Base-by-base conservation (phyloP, 1,140 invertebrate species). In the Drosophila erecta region DNA sequence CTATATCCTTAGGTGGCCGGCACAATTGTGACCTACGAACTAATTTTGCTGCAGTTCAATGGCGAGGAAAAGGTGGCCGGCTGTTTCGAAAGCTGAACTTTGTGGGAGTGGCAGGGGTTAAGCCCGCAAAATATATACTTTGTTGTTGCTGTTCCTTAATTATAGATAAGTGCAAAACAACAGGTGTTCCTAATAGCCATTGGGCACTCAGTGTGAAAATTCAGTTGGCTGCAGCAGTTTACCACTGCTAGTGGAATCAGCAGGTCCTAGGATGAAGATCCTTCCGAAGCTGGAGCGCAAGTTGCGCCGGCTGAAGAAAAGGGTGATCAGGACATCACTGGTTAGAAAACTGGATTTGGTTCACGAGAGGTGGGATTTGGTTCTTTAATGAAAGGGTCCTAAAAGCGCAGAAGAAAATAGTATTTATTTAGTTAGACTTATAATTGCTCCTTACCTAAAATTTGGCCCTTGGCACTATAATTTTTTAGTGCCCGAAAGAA, bases 11-110 rank as follows among this genome's bases (percentile, higher is more conserved):
- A 96, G 95, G 94, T 95, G 15, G 95, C 95, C 43, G 95, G 95
- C 44, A 95, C 95, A 4, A 95, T 96, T 49, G 94, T 95, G 0
- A 95, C 95, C 6, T 96, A 96, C 73, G 95, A 95, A 84, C 90
- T 96, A 3, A 95, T 96, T 44, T 87, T 95, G 38, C 93, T 95
- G 33, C 95, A 95, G 66, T 95, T 95, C 70, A 95, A 94, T 53
- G 85, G 78, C 35, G 74, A 62, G 17, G 74, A 77, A 38, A 79
- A 86, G 72, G 74, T 91, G 8, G 64, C 40, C 50, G 78, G 76
- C 65, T 91, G 90, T 56, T 50, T 69, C 22, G 72, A 89, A 40
- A 43, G 46, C 44, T 91, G 24, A 80, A 49, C 20, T 60, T 47
- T 47, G 12, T n/a, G 46, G 64, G 46, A 27, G 40, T 24, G 61